Evolutionary conservation across 1,140 invertebrate genomes (phyloP).

Genomic region (Drosophila orena): DNA sequence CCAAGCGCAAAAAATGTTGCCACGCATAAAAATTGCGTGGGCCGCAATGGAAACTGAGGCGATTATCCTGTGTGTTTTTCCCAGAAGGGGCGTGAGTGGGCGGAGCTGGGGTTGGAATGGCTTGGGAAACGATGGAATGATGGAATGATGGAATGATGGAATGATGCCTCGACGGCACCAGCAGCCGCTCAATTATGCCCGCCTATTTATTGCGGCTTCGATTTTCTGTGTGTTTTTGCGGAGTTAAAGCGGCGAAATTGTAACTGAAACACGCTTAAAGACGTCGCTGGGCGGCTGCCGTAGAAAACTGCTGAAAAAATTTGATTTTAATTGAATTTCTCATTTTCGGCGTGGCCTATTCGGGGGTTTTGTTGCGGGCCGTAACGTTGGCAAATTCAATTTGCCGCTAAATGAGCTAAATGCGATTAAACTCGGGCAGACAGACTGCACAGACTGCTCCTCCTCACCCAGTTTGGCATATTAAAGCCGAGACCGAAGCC

Average conservation of each 20-base stretch:
- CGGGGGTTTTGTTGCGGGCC: constrained; percentile 8
- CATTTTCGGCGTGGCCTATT: constrained; percentile 49
- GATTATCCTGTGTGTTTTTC: constrained; percentile 62
- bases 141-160: neutral
- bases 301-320: constrained; percentile 64
- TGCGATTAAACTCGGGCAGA: constrained; percentile 72
- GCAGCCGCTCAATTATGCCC: constrained; percentile 63
- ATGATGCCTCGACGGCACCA: constrained; percentile 14
- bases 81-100: neutral
- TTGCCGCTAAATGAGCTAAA: constrained; percentile 79
- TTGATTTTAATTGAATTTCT: constrained; percentile 82
- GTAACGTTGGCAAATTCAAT: constrained; percentile 67
- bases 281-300: neutral
- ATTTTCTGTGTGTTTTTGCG: constrained; percentile 34
- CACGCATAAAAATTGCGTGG: constrained; percentile 24
- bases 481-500: constrained; percentile 50
- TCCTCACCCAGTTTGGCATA: neutral
- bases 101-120: neutral
- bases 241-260: constrained; percentile 47
- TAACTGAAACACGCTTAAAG: constrained; percentile 64
- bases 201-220: constrained; percentile 57
- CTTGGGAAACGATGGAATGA: constrained; percentile 3
- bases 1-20: constrained; percentile 44
- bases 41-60: constrained; percentile 10
- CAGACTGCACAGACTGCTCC: constrained; percentile 24